phyloP scores from a whole-genome alignment of 1,140 invertebrate genomes.

The Diploscapter pachys region DNA sequence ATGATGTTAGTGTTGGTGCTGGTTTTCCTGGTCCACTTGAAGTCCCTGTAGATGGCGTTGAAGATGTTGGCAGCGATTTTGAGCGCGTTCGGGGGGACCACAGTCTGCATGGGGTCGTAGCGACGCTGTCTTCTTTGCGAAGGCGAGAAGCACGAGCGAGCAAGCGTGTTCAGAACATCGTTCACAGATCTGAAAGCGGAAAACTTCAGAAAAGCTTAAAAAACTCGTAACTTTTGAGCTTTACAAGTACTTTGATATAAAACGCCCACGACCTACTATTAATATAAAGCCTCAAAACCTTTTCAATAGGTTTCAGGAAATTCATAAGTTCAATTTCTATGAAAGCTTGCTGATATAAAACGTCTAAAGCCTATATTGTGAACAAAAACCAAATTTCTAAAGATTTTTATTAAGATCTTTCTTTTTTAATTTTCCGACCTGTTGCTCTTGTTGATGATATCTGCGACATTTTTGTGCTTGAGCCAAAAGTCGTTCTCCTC shows the following conservation, averaged over 20 bases:
- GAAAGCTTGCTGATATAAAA: neutral
- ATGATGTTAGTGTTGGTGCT: slow-evolving; percentile 8
- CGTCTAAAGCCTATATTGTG: neutral
- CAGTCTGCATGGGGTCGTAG: slow-evolving; percentile 8
- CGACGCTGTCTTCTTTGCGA: slow-evolving; percentile 7
- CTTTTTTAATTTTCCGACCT: neutral
- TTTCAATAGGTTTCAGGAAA: no score
- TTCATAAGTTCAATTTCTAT: neutral
- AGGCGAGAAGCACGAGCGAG: slow-evolving; percentile 10
- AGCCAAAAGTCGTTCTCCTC: slow-evolving; percentile 18
- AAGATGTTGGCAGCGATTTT: slow-evolving; percentile 15
- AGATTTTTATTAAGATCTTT: slow-evolving; percentile 2
- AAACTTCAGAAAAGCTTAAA: neutral
- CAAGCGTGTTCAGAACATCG: slow-evolving; percentile 9
- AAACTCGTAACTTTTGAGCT: no score
- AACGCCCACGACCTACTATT: no score
- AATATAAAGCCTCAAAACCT: no score
- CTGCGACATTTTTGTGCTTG: slow-evolving; percentile 14
- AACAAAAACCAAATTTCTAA: neutral
- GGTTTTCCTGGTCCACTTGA: slow-evolving; percentile 18
- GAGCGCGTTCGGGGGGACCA: slow-evolving; percentile 3
- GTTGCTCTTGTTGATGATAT: slow-evolving; percentile 16
- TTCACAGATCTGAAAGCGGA: slow-evolving; percentile 1
- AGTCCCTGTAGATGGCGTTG: slow-evolving; percentile 19
- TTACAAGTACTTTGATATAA: no score